Percentiles rank a stretch among this genome's conserved stretches.
Conservation (phyloP, 1,140 invertebrate species). For the Ips nitidus region DNA sequence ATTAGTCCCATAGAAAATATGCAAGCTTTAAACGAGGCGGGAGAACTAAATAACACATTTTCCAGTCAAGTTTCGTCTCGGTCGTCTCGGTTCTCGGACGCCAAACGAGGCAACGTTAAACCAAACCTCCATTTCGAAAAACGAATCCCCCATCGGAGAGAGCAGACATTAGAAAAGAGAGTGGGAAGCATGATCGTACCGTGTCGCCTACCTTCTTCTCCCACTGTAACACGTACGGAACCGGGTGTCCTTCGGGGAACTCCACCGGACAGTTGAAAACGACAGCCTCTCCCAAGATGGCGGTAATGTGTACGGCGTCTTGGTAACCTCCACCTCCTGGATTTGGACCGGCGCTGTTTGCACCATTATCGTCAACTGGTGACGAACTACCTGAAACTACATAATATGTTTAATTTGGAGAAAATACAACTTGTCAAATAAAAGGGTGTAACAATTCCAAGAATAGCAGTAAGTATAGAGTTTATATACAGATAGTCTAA, state of each 20-base stretch:
- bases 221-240: conserved; percentile 96
- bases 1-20: conserved; percentile 11
- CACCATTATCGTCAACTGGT: neutral
- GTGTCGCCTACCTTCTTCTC: conserved; percentile 96
- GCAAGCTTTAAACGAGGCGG: conserved; percentile 1
- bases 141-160: conserved; percentile 21
- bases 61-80: too few relatives aligned
- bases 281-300: conserved; percentile 91
- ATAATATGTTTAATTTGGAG: neutral
- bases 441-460: too few relatives aligned
- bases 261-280: conserved; percentile 96
- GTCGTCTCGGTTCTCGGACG: too few relatives aligned
- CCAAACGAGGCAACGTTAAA: neutral
- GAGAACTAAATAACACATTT: too few relatives aligned
- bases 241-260: conserved; percentile 89
- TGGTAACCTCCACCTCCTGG: conserved; percentile 52
- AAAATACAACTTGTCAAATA: too few relatives aligned
- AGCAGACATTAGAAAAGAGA: conserved; percentile 41
- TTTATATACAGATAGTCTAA: too few relatives aligned
- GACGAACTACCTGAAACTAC: neutral
- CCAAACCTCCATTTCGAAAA: neutral
- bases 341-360: neutral
- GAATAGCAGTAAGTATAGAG: too few relatives aligned
- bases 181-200: conserved; percentile 71
- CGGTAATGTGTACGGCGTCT: conserved; percentile 93